Base-by-base conservation (phyloP, 2,888 invertebrate species). In the Hypomecis punctinalis region DNA sequence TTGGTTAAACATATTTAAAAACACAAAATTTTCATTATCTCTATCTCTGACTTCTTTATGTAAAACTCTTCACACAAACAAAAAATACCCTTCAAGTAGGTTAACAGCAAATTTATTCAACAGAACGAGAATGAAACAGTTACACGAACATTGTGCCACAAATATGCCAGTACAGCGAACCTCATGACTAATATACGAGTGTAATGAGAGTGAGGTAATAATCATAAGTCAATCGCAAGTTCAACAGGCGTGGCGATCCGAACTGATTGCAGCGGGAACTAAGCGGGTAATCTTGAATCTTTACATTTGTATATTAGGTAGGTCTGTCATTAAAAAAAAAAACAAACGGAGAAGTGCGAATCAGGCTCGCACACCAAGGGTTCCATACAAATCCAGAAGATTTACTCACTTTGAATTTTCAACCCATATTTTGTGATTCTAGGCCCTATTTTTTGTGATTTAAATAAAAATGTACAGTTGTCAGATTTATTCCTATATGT, bases 191-290 rank as follows among this genome's bases (percentile, higher is more conserved):
- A 51, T 51, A 51, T 13, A 56, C 53, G 7, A 51, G 57, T 61
- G 23, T 53, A 61, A 53, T 39, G 13, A 63, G 48, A 37, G 56
- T 69, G 66, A 63, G 65, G 64, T 71, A 71, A 71, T 60, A 56
- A 51, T 64, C 63, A 43, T 66, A 64, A 59, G 61, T 63, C 67
- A 61, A 67, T 65, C 61, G 47, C 61, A 63, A 62, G 69, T 68
- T 72, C 66, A 65, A 23, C 54, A 58, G 63, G 69, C 69, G 72
- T 68, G 69, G 66, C 66, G 65, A 65, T 66, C 43, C 68, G 62
- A 60, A 65, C 48, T 63, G 64, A 63, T 67, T 63, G 60, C 67
- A 43, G 57, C 60, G 69, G 57, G 63, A 69, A 67, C 54, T 59
- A 58, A 56, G 39, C 63, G 33, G 45, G 35, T 51, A 8, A 11